phyloP scores from a whole-genome alignment of 1,140 invertebrate species.

The Holcopasites calliopsidis region DNA sequence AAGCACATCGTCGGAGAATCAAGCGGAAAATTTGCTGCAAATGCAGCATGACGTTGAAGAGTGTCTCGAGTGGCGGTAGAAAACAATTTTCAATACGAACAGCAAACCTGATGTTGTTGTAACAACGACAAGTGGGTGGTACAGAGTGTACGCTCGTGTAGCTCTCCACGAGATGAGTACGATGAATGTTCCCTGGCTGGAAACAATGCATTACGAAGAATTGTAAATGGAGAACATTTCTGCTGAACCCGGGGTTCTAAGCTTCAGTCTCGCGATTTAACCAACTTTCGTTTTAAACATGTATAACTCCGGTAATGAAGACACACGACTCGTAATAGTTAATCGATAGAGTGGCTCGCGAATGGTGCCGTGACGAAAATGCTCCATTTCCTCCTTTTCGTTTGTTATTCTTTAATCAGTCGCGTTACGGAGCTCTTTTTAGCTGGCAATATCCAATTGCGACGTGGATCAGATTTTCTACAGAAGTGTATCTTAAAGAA shows the following conservation, averaged over 20 bases:
- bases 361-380: not conserved
- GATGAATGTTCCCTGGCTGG: not conserved
- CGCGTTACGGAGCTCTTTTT: not conserved
- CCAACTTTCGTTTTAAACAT: conserved; percentile 19
- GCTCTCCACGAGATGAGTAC: conserved; percentile 18
- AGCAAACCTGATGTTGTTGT: not conserved
- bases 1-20: too few species aligned
- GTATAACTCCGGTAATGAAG: conserved; percentile 27
- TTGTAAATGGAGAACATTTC: conserved; percentile 19
- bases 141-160: conserved; percentile 1
- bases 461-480: too few species aligned
- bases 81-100: conserved; percentile 7
- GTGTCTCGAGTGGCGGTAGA: too few species aligned
- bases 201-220: conserved; percentile 17
- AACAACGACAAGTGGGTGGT: conserved; percentile 1
- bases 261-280: not conserved
- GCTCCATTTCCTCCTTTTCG: not conserved
- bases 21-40: too few species aligned
- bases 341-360: conserved; percentile 43
- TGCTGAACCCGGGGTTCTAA: not conserved
- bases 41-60: too few species aligned
- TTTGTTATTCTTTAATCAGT: not conserved
- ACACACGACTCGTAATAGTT: not conserved
- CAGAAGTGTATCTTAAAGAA: too few species aligned
- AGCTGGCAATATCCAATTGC: too few species aligned